Conservation (phyloP, 2,888 invertebrate genomes). For the Pantelozetes paolii region DNA sequence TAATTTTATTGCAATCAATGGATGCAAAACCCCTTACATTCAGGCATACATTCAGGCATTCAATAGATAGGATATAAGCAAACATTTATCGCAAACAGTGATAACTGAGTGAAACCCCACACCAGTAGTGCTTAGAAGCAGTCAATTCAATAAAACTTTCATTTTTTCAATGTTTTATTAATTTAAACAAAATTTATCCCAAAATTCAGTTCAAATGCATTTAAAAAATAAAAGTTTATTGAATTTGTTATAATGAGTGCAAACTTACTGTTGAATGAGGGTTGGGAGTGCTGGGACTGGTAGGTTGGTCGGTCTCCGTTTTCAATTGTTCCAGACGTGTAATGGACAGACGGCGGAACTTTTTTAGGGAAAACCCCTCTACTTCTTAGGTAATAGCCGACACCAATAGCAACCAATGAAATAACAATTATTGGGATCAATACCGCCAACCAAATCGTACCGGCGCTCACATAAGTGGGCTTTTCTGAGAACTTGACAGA, state of each 20-base stretch:
- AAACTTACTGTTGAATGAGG: neutral
- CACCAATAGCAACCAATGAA: neutral
- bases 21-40: slow-evolving; percentile 29
- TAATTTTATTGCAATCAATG: slow-evolving; percentile 17
- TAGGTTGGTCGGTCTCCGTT: neutral
- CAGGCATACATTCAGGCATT: slow-evolving; percentile 33
- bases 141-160: too few species aligned
- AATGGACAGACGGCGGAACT: neutral
- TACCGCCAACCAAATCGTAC: neutral
- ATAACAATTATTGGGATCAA: neutral
- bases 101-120: neutral
- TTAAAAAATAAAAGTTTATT: neutral
- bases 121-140: neutral
- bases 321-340: neutral
- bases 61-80: neutral
- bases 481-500: neutral
- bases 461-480: neutral
- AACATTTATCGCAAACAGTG: neutral
- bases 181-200: too few species aligned
- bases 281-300: neutral
- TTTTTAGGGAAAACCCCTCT: neutral
- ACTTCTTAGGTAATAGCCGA: neutral
- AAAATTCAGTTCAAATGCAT: neutral
- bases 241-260: neutral
- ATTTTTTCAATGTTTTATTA: neutral